A percentile compares a stretch with the other conserved stretches of the same genome.
phyloP scores from a whole-genome alignment of 2,888 invertebrate genomes.

The Drosophila longiperda region DNA sequence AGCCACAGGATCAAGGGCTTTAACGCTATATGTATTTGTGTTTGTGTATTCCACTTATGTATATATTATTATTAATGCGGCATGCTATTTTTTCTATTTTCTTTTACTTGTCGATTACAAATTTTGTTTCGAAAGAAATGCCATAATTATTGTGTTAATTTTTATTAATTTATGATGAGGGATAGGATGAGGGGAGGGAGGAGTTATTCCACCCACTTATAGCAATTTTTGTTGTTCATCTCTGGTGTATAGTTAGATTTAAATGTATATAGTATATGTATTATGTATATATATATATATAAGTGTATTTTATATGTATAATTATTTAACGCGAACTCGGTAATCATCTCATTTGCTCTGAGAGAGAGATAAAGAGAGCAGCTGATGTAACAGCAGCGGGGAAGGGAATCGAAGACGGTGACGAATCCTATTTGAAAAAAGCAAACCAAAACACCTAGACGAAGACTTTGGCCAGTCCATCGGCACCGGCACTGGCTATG shows the following conservation, averaged over 20 bases:
- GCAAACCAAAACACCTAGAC: constrained; percentile 89
- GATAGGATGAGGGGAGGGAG: neutral
- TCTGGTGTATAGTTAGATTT: constrained; percentile 68
- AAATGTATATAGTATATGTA: constrained; percentile 64
- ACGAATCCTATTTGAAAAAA: neutral
- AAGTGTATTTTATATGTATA: constrained; percentile 69
- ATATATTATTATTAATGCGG: constrained; percentile 42
- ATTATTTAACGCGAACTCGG: constrained; percentile 77
- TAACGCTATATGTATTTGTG: constrained; percentile 30
- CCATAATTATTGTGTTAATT: constrained; percentile 46
- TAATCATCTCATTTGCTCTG: constrained; percentile 54
- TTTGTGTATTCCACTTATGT: constrained; percentile 28
- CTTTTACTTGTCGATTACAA: constrained; percentile 54
- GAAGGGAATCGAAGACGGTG: neutral
- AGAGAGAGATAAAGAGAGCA: constrained; percentile 24
- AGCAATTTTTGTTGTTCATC: constrained; percentile 54
- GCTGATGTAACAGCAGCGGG: constrained; percentile 35
- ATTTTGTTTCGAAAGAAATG: constrained; percentile 50
- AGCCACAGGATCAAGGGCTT: constrained; percentile 51
- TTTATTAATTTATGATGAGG: constrained; percentile 3
- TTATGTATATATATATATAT: constrained; percentile 52
- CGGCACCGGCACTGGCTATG: constrained; percentile 99
- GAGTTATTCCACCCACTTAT: constrained; percentile 23
- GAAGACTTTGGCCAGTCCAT: constrained; percentile 99
- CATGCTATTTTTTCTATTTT: constrained; percentile 19